Conservation (phyloP, 64 coral and sea anemone genomes). For the Pachyseris speciosa region DNA sequence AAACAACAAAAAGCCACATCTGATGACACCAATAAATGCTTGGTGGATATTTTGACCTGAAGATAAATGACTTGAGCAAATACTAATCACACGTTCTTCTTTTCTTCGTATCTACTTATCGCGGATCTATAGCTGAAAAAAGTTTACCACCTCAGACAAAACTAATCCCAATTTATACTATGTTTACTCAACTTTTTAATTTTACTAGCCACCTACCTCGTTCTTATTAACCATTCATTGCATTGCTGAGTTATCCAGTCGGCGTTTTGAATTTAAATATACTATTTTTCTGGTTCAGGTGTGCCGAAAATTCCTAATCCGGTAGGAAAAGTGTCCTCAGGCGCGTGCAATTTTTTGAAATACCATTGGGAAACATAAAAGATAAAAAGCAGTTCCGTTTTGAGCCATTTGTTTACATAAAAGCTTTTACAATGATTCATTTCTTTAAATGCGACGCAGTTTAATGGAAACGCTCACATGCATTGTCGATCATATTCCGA, state of each 20-base stretch:
- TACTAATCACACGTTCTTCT: constrained; percentile 1
- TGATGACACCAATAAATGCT: constrained; percentile 15
- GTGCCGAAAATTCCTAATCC: background rate
- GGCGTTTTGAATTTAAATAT: background rate
- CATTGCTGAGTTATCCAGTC: background rate
- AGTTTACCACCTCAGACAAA: background rate
- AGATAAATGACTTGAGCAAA: background rate
- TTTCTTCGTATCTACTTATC: background rate
- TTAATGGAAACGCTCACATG: background rate
- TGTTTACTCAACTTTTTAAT: constrained; percentile 25
- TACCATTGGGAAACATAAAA: background rate
- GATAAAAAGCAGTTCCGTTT: constrained; percentile 24
- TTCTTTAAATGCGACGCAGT: background rate
- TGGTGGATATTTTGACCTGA: background rate
- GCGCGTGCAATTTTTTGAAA: background rate
- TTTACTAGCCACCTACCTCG: background rate
- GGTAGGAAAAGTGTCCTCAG: background rate
- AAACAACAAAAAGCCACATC: background rate
- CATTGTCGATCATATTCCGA: background rate
- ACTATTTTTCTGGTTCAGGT: background rate
- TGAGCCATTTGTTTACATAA: constrained; percentile 22
- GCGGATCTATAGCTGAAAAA: background rate
- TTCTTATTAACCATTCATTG: background rate
- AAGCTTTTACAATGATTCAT: constrained; percentile 4
- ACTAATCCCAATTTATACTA: background rate